Conservation (phyloP, 2,888 invertebrate genomes). For the Phengaris alcon region DNA sequence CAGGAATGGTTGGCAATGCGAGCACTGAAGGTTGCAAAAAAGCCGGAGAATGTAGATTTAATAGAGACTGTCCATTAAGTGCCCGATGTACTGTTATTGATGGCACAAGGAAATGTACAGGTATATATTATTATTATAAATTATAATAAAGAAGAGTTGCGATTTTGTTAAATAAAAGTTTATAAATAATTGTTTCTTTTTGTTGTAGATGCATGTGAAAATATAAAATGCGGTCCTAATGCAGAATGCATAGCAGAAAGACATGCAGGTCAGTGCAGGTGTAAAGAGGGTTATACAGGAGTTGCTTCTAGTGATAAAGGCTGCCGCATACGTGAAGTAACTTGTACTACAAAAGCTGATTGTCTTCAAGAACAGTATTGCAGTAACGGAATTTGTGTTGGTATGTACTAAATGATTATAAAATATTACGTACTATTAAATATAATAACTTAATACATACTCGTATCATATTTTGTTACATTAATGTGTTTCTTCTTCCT, state of each 20-base stretch:
- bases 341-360: constrained; percentile 84
- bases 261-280: constrained; percentile 88
- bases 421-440: not conserved
- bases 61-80: constrained; percentile 88
- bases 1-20: constrained; percentile 90
- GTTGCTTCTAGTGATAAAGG: constrained; percentile 86
- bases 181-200: not conserved
- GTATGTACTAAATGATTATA: constrained; percentile 60
- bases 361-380: constrained; percentile 90
- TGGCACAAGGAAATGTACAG: constrained; percentile 88
- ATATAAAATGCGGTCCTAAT: constrained; percentile 88
- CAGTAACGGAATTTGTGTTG: constrained; percentile 88
- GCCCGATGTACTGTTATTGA: constrained; percentile 87
- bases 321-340: constrained; percentile 86
- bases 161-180: not conserved
- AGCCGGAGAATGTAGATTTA: constrained; percentile 88
- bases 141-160: not conserved
- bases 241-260: constrained; percentile 88
- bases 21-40: constrained; percentile 89
- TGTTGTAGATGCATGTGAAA: constrained; percentile 86
- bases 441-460: not conserved
- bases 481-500: not conserved
- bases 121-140: constrained; percentile 48
- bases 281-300: constrained; percentile 88
- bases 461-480: too few species aligned